These are phyloP conservation scores for Oncorhynchus kisutch DNA, from an alignment of 2,113 vertebrate species.

Conservation along the genomic window DNA sequence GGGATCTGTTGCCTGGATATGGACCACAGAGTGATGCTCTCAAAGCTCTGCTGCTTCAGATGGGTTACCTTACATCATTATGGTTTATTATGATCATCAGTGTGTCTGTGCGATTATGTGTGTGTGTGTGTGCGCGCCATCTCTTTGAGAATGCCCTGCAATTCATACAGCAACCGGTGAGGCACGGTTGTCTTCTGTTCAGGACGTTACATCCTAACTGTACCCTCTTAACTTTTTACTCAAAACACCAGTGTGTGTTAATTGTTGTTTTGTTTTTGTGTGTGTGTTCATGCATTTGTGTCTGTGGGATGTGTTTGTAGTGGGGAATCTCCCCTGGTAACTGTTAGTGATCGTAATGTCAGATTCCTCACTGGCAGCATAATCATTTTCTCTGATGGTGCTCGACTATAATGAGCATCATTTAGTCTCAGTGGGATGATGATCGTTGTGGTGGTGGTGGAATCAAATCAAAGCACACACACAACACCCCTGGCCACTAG, in stretches of 20 bases:
- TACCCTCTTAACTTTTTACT: not conserved
- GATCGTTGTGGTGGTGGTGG: not conserved
- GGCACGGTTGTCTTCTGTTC: conserved; percentile 41
- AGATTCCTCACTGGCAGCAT: conserved; percentile 13
- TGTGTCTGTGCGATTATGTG: conserved; percentile 3
- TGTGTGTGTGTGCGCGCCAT: not conserved
- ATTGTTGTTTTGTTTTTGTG: not conserved
- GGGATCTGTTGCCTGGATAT: conserved; percentile 21
- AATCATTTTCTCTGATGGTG: conserved; percentile 18
- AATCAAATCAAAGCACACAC: conserved; percentile 18
- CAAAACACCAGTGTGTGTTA: not conserved
- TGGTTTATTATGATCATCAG: not conserved
- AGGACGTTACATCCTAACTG: not conserved
- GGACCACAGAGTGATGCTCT: not conserved
- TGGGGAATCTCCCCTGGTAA: not conserved
- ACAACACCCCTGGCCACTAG: not conserved
- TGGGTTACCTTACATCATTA: conserved; percentile 1
- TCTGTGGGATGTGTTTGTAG: not conserved
- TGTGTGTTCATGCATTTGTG: not conserved
- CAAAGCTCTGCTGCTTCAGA: not conserved
- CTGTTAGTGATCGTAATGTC: not conserved
- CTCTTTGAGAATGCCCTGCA: conserved; percentile 45
- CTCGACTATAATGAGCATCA: conserved; percentile 40
- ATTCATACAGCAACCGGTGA: conserved; percentile 53
- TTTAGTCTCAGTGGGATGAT: conserved; percentile 37